Evolutionary conservation across 2,113 vertebrate species (phyloP), one percentile per base, ranked within the genome.

Genomic region (Stigmatopora nigra): DNA sequence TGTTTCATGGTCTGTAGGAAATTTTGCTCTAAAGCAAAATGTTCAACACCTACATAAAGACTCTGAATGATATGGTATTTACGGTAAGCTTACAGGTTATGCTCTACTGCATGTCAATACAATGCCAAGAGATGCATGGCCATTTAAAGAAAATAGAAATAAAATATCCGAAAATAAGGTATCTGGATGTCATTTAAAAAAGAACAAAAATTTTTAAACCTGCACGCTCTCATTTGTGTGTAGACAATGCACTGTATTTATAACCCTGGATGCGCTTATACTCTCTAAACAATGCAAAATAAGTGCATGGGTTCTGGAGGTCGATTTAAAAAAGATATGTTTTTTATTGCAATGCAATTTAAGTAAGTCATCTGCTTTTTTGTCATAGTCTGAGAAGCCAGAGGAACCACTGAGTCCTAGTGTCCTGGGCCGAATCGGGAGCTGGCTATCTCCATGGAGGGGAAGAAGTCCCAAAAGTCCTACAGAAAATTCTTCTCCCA

Each of bases 1-100:
- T 86, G 79, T 87, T 80, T 71, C 78, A 77, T 87, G 82, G 78
- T 87, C 85, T 87, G 78, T 88, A 89, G 87, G 87, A 82, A 76
- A 84, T 82, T 85, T 86, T 82, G 78, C 78, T 84, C 75, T 81
- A 84, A 86, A 79, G 47, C 79, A 78, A 86, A 89, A 88, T 89
- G 88, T 89, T 89, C 82, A 78, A 78, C 74, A 46, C 78, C 86
- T 87, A 88, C 88, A 74, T 88, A 88, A 87, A 89, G 88, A 85
- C 79, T 89, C 88, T 89, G 81, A 89, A 88, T 89, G 88, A 89
- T 88, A 79, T 89, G 88, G 86, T 89, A 77, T 87, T 86, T 88
- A 70, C 85, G 88, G 88, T 89, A 89, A 88, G 86, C 78, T 64
- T 72, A 73, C 70, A 70, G 78, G 79, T 78, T 77, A 65, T 65